Conservation (phyloP, 2,113 vertebrate species). For the Ammodytes dubius region DNA sequence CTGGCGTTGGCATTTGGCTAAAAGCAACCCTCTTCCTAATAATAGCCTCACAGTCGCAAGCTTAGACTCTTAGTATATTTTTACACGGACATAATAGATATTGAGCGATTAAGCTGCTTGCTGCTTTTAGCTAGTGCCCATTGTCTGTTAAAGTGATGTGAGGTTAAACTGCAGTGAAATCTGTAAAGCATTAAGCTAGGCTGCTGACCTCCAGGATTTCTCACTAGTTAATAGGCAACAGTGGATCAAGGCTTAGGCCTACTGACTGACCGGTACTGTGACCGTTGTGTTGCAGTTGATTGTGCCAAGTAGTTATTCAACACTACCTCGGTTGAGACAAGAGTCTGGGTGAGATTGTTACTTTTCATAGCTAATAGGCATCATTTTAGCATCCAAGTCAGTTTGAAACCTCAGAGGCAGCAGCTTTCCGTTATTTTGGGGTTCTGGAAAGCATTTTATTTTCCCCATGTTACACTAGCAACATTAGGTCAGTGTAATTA, state of each 20-base stretch:
- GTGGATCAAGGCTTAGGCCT: conserved; percentile 27
- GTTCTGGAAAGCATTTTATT: background rate
- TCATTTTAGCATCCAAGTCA: background rate
- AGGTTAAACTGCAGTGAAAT: conserved; percentile 8
- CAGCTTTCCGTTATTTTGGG: conserved; percentile 2
- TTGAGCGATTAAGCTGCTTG: background rate
- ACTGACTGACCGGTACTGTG: background rate
- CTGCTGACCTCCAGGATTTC: conserved; percentile 23
- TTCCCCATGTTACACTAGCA: background rate
- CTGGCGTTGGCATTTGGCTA: background rate
- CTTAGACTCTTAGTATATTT: background rate
- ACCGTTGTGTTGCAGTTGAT: conserved; percentile 14
- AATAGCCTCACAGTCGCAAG: background rate
- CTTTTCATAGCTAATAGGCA: conserved; percentile 1
- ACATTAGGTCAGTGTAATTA: background rate
- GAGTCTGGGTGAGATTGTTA: background rate
- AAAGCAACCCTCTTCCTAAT: background rate
- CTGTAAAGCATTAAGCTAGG: conserved; percentile 5
- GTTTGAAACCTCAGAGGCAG: background rate
- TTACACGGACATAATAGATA: background rate
- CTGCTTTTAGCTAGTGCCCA: background rate
- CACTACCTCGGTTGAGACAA: background rate
- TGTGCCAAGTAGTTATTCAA: conserved; percentile 33
- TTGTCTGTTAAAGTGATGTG: background rate
- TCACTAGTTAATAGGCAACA: conserved; percentile 21